Conservation (phyloP, 2,888 invertebrate species). For the Dione vanillae region DNA sequence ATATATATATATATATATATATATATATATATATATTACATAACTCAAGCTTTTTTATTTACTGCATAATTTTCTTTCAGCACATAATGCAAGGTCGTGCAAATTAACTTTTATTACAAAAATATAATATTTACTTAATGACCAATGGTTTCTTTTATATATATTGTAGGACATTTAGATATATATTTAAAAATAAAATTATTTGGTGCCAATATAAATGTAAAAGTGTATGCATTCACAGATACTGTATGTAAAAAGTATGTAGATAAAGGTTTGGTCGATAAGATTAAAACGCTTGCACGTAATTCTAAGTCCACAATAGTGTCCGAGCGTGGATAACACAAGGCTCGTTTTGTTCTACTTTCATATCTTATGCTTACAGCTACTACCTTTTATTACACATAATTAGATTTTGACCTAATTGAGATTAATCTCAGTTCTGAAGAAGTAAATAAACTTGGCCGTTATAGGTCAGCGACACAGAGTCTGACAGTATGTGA, state of each 20-base stretch:
- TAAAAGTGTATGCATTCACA: too few relatives aligned
- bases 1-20: too few relatives aligned
- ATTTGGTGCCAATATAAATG: too few relatives aligned
- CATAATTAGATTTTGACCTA: neutral
- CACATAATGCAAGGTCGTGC: neutral
- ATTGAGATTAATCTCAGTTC: neutral
- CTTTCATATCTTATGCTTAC: neutral
- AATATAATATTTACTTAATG: too few relatives aligned
- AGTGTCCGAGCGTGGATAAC: conserved; percentile 10
- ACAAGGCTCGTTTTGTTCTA: conserved; percentile 15
- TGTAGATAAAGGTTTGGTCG: conserved; percentile 43
- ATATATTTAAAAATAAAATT: too few relatives aligned
- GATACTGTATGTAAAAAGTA: neutral
- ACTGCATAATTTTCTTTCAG: neutral
- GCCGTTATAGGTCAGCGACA: too few relatives aligned
- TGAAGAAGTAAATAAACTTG: too few relatives aligned
- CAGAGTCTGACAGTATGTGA: too few relatives aligned
- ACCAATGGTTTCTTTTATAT: too few relatives aligned
- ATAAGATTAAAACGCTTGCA: conserved; percentile 48
- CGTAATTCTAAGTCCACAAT: conserved; percentile 34
- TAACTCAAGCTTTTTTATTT: neutral
- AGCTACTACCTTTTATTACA: neutral
- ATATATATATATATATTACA: too few relatives aligned
- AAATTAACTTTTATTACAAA: neutral
- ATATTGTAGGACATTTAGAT: too few relatives aligned